phyloP scores from a whole-genome alignment of 2,797 vertebrate species.

The Serranus cabrilla region DNA sequence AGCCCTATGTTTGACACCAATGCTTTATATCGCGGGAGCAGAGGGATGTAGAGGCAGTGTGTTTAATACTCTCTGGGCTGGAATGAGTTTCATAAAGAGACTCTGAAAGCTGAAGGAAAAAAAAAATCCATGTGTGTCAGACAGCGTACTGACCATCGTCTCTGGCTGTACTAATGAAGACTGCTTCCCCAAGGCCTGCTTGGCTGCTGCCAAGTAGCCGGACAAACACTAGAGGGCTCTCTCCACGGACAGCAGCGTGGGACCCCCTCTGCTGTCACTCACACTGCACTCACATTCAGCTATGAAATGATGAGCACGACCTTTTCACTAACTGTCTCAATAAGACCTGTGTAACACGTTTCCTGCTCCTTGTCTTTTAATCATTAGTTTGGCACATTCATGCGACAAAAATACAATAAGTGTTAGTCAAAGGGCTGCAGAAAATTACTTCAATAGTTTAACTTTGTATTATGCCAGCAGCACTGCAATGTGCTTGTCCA shows the following conservation, averaged over 20 bases:
- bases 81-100: conserved; percentile 41
- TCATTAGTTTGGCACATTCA: neutral
- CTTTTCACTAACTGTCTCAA: conserved; percentile 63
- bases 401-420: conserved; percentile 6
- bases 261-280: conserved; percentile 63
- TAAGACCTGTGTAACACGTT: conserved; percentile 39
- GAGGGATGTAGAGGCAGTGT: neutral
- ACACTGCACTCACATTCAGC: conserved; percentile 25
- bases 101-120: neutral
- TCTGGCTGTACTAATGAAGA: conserved; percentile 43
- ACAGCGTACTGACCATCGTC: conserved; percentile 39
- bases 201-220: conserved; percentile 76
- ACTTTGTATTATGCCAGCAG: conserved; percentile 14
- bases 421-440: neutral
- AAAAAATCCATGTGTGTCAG: conserved; percentile 29
- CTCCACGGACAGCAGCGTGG: conserved; percentile 66
- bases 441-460: neutral
- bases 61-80: conserved; percentile 6
- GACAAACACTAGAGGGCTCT: conserved; percentile 94
- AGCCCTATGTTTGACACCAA: no score
- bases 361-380: conserved; percentile 21
- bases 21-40: neutral
- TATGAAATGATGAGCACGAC: conserved; percentile 56
- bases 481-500: conserved; percentile 15
- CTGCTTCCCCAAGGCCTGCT: conserved; percentile 25